Evolutionary conservation across 2,113 vertebrate species (phyloP).

Genomic region (Eleginops maclovinus): DNA sequence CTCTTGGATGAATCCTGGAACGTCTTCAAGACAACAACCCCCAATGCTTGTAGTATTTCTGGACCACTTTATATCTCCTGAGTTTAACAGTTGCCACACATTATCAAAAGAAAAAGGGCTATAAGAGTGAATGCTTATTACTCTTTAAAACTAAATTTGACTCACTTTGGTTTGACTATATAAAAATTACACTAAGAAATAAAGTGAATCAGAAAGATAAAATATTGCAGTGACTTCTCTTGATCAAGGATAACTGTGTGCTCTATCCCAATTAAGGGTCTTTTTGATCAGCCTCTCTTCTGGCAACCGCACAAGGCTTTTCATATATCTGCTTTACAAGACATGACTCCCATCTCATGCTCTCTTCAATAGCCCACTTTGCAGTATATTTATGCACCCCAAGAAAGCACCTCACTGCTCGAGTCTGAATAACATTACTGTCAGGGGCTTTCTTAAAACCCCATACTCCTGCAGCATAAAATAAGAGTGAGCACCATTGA

Average conservation of each 20-base stretch:
- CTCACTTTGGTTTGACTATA: no score
- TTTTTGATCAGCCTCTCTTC: not conserved
- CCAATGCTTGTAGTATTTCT: not conserved
- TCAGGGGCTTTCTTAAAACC: constrained; percentile 6
- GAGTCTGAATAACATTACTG: not conserved
- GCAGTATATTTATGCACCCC: not conserved
- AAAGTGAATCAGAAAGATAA: not conserved
- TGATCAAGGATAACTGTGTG: not conserved
- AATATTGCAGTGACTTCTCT: not conserved
- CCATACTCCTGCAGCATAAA: not conserved
- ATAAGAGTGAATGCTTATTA: not conserved
- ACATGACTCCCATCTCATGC: not conserved
- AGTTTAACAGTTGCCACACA: not conserved
- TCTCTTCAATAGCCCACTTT: not conserved
- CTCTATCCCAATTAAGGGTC: not conserved
- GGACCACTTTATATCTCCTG: not conserved
- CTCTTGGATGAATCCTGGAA: constrained; percentile 7
- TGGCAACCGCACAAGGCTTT: not conserved
- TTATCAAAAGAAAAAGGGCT: not conserved
- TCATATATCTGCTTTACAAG: not conserved
- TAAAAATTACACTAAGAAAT: not conserved
- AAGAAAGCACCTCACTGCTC: not conserved
- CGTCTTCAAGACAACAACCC: not conserved
- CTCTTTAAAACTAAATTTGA: no score
- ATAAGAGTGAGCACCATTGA: constrained; percentile 4